Conservation (phyloP, 2,797 vertebrate species). For the Siniperca obscura region DNA sequence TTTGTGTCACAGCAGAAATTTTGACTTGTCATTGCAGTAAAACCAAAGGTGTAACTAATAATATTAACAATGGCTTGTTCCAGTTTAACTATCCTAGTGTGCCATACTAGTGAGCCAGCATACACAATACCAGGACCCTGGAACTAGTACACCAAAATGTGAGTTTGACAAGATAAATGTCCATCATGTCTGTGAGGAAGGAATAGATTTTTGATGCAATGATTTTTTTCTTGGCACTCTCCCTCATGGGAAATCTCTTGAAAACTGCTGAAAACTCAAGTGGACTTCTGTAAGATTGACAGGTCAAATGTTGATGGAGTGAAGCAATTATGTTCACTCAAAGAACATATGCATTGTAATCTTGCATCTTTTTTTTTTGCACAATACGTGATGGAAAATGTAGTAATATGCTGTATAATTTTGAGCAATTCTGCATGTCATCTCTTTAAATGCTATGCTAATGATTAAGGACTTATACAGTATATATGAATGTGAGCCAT, state of each 20-base stretch:
- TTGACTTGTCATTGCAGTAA: not conserved
- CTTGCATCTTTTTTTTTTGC: not conserved
- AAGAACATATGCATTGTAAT: not conserved
- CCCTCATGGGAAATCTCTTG: not conserved
- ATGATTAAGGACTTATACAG: not conserved
- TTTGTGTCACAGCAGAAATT: not conserved
- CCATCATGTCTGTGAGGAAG: not conserved
- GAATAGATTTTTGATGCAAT: no score
- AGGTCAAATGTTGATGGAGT: not conserved
- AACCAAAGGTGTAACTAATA: not conserved
- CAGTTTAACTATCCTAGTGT: not conserved
- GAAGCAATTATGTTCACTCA: not conserved
- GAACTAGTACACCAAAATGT: not conserved
- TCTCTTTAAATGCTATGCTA: not conserved
- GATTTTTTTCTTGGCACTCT: not conserved
- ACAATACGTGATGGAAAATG: not conserved
- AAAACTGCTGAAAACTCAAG: conserved; percentile 4
- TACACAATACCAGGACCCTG: not conserved
- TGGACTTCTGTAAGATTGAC: not conserved
- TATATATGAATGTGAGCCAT: not conserved
- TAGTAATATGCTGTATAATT: not conserved
- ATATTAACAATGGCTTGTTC: not conserved
- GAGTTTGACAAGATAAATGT: not conserved
- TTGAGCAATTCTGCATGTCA: not conserved
- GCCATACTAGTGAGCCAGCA: not conserved